Conservation (phyloP, 2,888 invertebrate genomes). For the Drosophila birchii region DNA sequence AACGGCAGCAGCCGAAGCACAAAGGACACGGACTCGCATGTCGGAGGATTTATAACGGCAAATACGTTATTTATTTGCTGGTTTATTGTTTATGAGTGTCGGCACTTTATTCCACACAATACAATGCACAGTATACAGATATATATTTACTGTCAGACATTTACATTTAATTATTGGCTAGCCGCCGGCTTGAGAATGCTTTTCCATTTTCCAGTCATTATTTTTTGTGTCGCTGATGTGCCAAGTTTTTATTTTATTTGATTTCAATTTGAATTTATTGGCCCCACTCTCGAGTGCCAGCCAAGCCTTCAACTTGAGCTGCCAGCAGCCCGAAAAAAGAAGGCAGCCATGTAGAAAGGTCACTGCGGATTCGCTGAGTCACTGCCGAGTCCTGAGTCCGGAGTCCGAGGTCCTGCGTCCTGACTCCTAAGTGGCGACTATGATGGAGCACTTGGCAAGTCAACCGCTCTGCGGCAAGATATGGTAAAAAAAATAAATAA, state of each 20-base stretch:
- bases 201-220: conserved; percentile 23
- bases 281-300: neutral
- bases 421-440: conserved; percentile 28
- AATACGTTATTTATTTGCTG: conserved; percentile 62
- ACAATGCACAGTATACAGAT: conserved; percentile 1
- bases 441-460: conserved; percentile 59
- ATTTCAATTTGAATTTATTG: conserved; percentile 40
- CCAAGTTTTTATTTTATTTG: conserved; percentile 48
- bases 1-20: conserved; percentile 33
- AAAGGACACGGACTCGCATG: conserved; percentile 28
- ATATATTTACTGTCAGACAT: conserved; percentile 7
- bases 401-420: conserved; percentile 1
- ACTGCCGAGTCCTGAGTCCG: neutral
- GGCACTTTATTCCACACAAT: conserved; percentile 19
- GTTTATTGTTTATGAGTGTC: conserved; percentile 50
- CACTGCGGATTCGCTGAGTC: conserved; percentile 46
- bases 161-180: conserved; percentile 29
- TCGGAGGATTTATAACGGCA: conserved; percentile 50
- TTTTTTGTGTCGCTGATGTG: conserved; percentile 13
- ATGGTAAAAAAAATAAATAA: neutral
- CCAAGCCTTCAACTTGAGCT: conserved; percentile 2
- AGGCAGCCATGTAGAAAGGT: conserved; percentile 60
- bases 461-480: conserved; percentile 14
- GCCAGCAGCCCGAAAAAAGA: conserved; percentile 7
- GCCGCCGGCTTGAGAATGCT: conserved; percentile 6